Evolutionary conservation across 2,888 invertebrate species (phyloP).

Genomic region (Proisotoma minuta): DNA sequence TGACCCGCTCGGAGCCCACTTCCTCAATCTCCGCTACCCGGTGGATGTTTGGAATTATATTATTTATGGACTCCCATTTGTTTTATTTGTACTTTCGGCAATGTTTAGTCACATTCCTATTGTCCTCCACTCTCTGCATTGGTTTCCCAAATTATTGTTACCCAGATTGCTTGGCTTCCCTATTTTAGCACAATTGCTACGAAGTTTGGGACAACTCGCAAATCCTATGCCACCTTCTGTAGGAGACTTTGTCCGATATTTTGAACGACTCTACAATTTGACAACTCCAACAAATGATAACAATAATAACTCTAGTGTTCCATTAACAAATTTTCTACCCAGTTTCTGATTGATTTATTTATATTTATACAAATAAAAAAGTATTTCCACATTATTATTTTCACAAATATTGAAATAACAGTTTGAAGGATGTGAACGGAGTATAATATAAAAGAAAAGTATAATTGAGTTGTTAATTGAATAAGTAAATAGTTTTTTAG

Average conservation of each 20-base stretch:
- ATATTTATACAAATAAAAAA: neutral
- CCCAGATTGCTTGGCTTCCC: conserved; percentile 28
- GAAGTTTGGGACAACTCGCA: conserved; percentile 27
- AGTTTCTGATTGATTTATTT: neutral
- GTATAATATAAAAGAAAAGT: neutral
- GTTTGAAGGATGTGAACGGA: no score
- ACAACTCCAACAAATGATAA: neutral
- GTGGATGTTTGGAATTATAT: conserved; percentile 36
- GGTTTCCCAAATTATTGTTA: conserved; percentile 33
- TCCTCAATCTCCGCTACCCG: conserved; percentile 26
- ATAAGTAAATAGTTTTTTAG: no score
- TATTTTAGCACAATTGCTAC: conserved; percentile 28
- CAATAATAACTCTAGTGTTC: neutral
- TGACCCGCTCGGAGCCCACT: conserved; percentile 21
- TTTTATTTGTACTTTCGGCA: conserved; percentile 18
- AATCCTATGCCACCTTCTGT: conserved; percentile 28
- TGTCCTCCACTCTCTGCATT: conserved; percentile 29
- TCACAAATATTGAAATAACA: neutral
- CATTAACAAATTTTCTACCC: neutral
- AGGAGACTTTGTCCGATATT: conserved; percentile 23
- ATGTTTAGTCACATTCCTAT: conserved; percentile 26
- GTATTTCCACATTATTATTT: neutral
- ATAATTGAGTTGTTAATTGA: no score
- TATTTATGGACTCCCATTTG: conserved; percentile 22
- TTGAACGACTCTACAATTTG: conserved; percentile 6